phyloP scores from a whole-genome alignment of 2,113 vertebrate genomes.

The Myotis yumanensis region DNA sequence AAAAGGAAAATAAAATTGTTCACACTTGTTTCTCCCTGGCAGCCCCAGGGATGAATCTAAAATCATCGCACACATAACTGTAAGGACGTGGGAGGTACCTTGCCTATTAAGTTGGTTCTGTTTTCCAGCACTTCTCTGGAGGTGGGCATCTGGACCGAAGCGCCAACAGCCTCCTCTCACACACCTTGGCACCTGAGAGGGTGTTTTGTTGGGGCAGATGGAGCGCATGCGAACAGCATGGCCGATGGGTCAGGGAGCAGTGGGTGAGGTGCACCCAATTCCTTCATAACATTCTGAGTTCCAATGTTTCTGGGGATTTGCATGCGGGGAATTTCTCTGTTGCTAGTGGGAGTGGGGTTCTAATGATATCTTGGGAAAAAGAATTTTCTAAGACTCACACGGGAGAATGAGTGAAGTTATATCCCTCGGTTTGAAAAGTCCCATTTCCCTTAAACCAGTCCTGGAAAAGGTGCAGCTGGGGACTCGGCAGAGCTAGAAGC shows the following conservation, averaged over 20 bases:
- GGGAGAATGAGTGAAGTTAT: too few species aligned
- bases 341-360: too few species aligned
- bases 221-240: accelerated
- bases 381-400: too few species aligned
- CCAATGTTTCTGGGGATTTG: too few species aligned
- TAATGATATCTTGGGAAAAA: too few species aligned
- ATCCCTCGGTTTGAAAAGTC: too few species aligned
- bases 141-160: not conserved
- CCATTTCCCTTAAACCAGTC: too few species aligned
- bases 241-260: not conserved
- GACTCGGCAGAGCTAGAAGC: too few species aligned
- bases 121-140: not conserved
- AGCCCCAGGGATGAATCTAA: not conserved
- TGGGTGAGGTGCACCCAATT: accelerated
- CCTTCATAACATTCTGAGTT: not conserved
- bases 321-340: too few species aligned
- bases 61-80: not conserved
- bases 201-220: not conserved
- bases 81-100: not conserved
- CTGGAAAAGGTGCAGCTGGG: too few species aligned
- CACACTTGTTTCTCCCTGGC: not conserved
- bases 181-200: not conserved
- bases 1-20: not conserved
- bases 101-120: not conserved
- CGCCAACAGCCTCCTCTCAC: not conserved